Conservation (phyloP, 2,113 vertebrate species). For the Alexandromys fortis region DNA sequence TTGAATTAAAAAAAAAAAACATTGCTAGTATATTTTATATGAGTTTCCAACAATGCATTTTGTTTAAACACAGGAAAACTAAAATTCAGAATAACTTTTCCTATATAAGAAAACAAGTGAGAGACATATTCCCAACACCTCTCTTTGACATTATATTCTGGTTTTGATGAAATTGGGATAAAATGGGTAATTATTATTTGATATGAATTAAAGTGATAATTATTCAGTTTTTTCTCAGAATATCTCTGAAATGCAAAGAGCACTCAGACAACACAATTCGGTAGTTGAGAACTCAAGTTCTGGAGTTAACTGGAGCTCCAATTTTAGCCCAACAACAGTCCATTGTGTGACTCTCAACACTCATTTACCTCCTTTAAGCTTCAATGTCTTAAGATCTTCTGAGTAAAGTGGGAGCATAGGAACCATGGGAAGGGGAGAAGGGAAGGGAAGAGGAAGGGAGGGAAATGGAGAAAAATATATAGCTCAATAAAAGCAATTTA, state of each 20-base stretch:
- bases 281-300: not conserved
- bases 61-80: slow-evolving; percentile 26
- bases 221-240: slow-evolving; percentile 25
- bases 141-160: not conserved
- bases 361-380: not conserved
- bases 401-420: too few relatives aligned
- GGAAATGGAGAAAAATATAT: too few relatives aligned
- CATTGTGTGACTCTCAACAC: not conserved
- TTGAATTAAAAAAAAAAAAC: not conserved
- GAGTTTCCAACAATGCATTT: not conserved
- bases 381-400: too few relatives aligned
- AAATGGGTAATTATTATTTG: not conserved
- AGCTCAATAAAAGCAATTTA: too few relatives aligned
- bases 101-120: not conserved
- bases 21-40: not conserved
- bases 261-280: not conserved
- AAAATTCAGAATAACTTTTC: slow-evolving; percentile 26
- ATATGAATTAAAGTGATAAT: slow-evolving; percentile 49
- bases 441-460: too few relatives aligned
- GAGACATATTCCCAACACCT: not conserved
- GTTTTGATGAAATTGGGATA: slow-evolving; percentile 37
- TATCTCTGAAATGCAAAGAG: slow-evolving; percentile 24
- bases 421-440: too few relatives aligned
- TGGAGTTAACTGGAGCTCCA: not conserved
- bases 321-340: not conserved